Conservation (phyloP, 2,888 invertebrate genomes). For the Erynnis tages region DNA sequence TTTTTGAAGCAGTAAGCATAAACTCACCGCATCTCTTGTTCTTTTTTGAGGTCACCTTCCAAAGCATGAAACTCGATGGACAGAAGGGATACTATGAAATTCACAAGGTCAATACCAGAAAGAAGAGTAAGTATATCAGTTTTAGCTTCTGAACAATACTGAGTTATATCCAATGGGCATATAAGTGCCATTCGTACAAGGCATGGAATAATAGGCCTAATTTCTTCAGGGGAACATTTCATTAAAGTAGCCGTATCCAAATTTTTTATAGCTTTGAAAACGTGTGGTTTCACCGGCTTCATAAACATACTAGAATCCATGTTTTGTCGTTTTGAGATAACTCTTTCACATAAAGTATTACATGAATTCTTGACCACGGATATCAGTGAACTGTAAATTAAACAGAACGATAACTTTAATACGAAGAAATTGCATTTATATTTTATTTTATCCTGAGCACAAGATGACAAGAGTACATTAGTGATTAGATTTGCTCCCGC, state of each 20-base stretch:
- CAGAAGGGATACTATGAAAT: slow-evolving; percentile 94
- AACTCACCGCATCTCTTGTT: slow-evolving; percentile 90
- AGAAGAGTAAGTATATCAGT: slow-evolving; percentile 94
- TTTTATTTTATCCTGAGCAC: too few species aligned
- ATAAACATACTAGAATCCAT: slow-evolving; percentile 60
- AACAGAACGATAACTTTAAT: too few species aligned
- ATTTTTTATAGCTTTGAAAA: slow-evolving; percentile 91
- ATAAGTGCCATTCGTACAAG: slow-evolving; percentile 95
- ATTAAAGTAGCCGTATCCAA: slow-evolving; percentile 89
- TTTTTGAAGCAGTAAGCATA: background rate
- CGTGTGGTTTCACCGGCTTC: slow-evolving; percentile 84
- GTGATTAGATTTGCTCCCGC: too few species aligned
- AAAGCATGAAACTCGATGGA: slow-evolving; percentile 97
- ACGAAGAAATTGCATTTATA: too few species aligned
- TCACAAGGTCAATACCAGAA: slow-evolving; percentile 95
- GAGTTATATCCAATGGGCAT: slow-evolving; percentile 92
- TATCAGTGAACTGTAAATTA: too few species aligned
- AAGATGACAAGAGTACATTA: too few species aligned
- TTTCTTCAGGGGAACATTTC: slow-evolving; percentile 88
- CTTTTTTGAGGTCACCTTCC: slow-evolving; percentile 95
- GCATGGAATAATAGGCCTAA: slow-evolving; percentile 95
- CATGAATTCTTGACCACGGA: background rate
- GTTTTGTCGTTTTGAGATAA: background rate
- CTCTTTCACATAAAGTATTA: background rate
- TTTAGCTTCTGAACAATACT: slow-evolving; percentile 90